Conservation (phyloP, 2,797 vertebrate genomes). For the Syncerus caffer region DNA sequence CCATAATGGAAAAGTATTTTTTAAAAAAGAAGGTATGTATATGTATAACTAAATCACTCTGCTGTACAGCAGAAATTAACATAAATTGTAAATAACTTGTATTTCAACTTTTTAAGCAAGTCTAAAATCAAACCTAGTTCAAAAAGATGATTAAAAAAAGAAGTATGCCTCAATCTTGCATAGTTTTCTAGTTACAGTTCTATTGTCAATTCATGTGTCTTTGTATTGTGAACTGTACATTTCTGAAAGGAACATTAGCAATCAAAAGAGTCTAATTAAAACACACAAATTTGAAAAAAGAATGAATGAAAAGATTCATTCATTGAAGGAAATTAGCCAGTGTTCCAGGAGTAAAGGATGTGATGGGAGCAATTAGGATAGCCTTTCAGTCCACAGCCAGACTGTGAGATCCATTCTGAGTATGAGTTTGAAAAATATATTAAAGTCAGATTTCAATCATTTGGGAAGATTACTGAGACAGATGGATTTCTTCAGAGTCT, state of each 20-base stretch:
- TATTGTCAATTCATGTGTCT: not conserved
- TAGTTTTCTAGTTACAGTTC: not conserved
- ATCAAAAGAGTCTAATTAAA: not conserved
- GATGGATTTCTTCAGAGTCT: not conserved
- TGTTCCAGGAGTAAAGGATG: not conserved
- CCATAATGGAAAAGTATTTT: not conserved
- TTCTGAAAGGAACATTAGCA: not conserved
- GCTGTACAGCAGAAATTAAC: not conserved
- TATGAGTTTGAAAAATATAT: constrained; percentile 1
- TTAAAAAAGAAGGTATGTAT: not conserved
- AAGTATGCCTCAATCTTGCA: not conserved
- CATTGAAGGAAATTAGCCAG: not conserved
- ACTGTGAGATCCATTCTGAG: not conserved
- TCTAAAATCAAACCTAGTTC: not conserved
- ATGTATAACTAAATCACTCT: not conserved
- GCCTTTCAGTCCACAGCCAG: not conserved
- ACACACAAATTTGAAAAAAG: not conserved
- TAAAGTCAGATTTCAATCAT: not conserved
- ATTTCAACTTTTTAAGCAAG: not conserved
- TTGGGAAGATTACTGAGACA: not conserved
- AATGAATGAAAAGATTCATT: not conserved
- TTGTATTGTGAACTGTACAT: not conserved
- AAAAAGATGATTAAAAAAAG: not conserved
- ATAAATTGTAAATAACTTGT: not conserved
- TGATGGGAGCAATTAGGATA: not conserved